phyloP scores from a whole-genome alignment of 2,113 vertebrate genomes.

The Festucalex cinctus region DNA sequence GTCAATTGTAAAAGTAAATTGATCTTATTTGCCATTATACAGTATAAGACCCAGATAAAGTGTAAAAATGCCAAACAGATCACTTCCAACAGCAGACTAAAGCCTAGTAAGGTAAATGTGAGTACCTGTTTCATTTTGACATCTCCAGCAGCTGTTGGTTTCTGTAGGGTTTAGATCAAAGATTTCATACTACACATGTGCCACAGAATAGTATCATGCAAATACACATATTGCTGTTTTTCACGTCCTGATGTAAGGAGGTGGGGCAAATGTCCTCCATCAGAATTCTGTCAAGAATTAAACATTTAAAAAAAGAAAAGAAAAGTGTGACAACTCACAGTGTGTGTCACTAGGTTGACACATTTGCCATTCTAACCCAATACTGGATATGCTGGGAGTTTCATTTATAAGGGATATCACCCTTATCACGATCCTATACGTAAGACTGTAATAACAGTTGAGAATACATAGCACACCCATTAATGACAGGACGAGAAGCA shows the following conservation, averaged over 20 bases:
- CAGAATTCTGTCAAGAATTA: constrained; percentile 3
- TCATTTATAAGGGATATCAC: not conserved
- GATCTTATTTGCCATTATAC: not conserved
- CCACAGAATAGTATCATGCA: constrained; percentile 34
- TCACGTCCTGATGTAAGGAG: not conserved
- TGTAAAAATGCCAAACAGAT: constrained; percentile 10
- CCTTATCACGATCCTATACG: not conserved
- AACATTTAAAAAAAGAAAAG: too few relatives aligned
- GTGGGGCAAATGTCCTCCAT: not conserved
- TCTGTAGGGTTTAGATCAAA: constrained; percentile 73
- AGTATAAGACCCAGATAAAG: constrained; percentile 5
- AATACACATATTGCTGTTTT: constrained; percentile 7
- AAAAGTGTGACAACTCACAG: not conserved
- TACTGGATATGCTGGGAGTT: not conserved
- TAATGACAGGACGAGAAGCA: not conserved
- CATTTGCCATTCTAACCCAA: not conserved
- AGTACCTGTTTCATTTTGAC: constrained; percentile 81
- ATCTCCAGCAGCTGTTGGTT: constrained; percentile 80
- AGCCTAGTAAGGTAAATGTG: constrained; percentile 29
- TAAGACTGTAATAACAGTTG: not conserved
- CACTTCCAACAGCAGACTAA: constrained; percentile 22
- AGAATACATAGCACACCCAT: not conserved
- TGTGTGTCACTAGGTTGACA: not conserved
- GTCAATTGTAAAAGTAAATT: too few relatives aligned
- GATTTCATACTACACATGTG: constrained; percentile 51